These are phyloP conservation scores for Phylloscopus whistleri DNA, from an alignment of 2,113 vertebrate genomes.

Conservation along the genomic window DNA sequence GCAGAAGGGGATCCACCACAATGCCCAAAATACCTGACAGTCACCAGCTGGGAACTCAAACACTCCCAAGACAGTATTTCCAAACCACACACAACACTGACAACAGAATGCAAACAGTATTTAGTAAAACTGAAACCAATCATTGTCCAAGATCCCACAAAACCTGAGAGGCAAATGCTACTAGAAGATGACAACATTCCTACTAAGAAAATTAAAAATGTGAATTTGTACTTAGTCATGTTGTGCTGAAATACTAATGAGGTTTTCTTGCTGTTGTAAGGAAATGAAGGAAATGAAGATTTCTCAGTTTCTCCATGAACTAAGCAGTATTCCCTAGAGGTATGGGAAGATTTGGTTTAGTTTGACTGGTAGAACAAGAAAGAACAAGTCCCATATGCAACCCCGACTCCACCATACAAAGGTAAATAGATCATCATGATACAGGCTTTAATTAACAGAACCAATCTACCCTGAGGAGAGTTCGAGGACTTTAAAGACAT, in stretches of 20 bases:
- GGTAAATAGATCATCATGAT: not conserved
- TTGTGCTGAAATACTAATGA: not conserved
- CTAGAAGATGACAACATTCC: not conserved
- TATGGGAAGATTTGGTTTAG: not conserved
- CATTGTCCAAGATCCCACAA: not conserved
- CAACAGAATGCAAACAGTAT: not conserved
- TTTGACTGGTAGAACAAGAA: slow-evolving; percentile 16
- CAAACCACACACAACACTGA: not conserved
- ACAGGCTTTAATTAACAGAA: not conserved
- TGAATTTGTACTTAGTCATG: not conserved
- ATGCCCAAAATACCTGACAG: not conserved
- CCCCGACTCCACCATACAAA: not conserved
- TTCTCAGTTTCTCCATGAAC: not conserved
- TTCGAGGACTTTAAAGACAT: not conserved
- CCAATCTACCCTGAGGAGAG: not conserved
- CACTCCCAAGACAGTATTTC: not conserved
- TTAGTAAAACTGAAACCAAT: not conserved
- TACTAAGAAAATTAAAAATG: not conserved
- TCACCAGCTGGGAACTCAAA: not conserved
- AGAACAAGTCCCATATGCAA: not conserved
- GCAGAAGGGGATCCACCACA: not conserved
- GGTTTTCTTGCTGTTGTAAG: not conserved
- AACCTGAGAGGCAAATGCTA: not conserved
- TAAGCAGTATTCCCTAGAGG: not conserved
- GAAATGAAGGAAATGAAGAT: not conserved